Evolutionary conservation across 2,888 invertebrate genomes (phyloP).

Genomic region (Zelleria hepariella): DNA sequence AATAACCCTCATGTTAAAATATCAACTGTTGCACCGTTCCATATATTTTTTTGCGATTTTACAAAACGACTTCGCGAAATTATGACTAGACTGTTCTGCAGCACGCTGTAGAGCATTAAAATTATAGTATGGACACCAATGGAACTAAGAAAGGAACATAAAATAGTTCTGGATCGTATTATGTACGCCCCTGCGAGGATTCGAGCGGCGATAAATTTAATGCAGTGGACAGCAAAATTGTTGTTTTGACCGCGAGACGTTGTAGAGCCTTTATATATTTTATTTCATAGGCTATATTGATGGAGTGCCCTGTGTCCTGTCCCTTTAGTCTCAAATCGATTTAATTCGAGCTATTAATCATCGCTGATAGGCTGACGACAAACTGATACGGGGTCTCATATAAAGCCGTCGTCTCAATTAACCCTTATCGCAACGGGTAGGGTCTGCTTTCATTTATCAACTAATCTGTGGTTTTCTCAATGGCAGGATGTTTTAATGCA

Average conservation of each 20-base stretch:
- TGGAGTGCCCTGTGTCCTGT: slow-evolving; percentile 36
- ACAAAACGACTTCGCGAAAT: too few species aligned
- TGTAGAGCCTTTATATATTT: slow-evolving; percentile 29
- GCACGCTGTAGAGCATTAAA: slow-evolving; percentile 21
- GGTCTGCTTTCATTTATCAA: not conserved
- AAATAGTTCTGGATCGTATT: slow-evolving; percentile 57
- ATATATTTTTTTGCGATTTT: too few species aligned
- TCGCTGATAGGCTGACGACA: not conserved
- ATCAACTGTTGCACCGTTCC: too few species aligned
- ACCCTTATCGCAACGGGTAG: not conserved
- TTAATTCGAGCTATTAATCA: not conserved
- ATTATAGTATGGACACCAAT: slow-evolving; percentile 36
- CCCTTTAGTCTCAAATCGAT: slow-evolving; percentile 20
- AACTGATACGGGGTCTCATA: not conserved
- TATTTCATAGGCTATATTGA: slow-evolving; percentile 43
- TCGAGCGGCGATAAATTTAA: slow-evolving; percentile 62
- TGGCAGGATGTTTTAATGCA: not conserved
- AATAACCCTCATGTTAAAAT: too few species aligned
- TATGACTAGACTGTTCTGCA: too few species aligned
- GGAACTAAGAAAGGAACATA: slow-evolving; percentile 50
- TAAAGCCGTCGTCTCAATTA: not conserved
- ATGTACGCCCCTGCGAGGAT: slow-evolving; percentile 68
- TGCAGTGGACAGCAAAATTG: slow-evolving; percentile 67
- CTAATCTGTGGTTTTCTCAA: not conserved
- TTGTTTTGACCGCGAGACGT: slow-evolving; percentile 61